A percentile compares a stretch with the other conserved stretches of the same genome.
phyloP scores from a whole-genome alignment of 2,797 vertebrate species.

The Cyprinodon diabolis region DNA sequence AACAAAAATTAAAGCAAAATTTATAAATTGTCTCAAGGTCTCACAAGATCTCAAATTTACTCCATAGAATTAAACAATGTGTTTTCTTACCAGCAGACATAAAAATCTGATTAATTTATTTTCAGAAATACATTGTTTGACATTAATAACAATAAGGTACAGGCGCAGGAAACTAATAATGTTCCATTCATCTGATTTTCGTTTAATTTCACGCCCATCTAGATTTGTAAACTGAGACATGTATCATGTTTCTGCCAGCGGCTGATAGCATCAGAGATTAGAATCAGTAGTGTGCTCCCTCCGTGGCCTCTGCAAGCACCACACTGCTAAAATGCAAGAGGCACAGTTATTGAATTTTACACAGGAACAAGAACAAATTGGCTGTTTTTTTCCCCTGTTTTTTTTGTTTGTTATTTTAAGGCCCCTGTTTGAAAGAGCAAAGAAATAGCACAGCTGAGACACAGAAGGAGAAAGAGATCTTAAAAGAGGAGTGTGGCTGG shows the following conservation, averaged over 20 bases:
- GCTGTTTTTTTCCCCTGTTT: conserved; percentile 30
- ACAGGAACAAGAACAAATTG: conserved; percentile 75
- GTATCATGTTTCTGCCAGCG: conserved; percentile 64
- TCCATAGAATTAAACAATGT: background rate
- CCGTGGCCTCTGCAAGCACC: conserved; percentile 55
- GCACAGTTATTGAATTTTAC: conserved; percentile 77
- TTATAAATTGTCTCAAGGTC: background rate
- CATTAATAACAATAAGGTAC: conserved; percentile 4
- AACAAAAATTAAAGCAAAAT: conserved; percentile 28
- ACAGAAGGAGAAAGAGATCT: conserved; percentile 32
- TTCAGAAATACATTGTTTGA: conserved; percentile 41
- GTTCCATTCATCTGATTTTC: conserved; percentile 61
- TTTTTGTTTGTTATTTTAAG: conserved; percentile 28
- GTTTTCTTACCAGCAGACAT: background rate
- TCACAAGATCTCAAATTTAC: background rate
- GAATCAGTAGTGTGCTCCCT: conserved; percentile 63
- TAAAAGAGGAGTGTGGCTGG: conserved; percentile 57
- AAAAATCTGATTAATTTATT: conserved; percentile 7
- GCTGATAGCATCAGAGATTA: conserved; percentile 74
- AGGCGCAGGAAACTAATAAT: conserved; percentile 53
- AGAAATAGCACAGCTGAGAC: conserved; percentile 44
- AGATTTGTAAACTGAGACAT: conserved; percentile 65
- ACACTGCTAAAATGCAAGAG: conserved; percentile 60
- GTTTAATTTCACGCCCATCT: conserved; percentile 71
- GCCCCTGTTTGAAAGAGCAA: conserved; percentile 55